Evolutionary conservation across 1,140 invertebrate genomes (phyloP).

Genomic region (Gonatopus flavifemur): DNA sequence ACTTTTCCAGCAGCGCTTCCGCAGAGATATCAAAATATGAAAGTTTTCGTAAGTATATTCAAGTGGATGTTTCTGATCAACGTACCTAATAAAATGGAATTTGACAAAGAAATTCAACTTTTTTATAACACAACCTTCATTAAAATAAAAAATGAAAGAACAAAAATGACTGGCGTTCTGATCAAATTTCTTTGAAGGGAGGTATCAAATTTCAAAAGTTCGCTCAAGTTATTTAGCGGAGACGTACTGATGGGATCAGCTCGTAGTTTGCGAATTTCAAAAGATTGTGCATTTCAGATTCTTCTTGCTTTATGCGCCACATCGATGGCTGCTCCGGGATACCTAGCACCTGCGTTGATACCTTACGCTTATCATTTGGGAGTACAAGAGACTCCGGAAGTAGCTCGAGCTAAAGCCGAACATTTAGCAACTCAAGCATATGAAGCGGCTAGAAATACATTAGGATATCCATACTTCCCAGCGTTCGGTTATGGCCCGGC

Average conservation of each 20-base stretch:
- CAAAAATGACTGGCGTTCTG: too few relatives aligned
- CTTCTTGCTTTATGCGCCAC: slow-evolving; percentile 29
- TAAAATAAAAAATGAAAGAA: neutral
- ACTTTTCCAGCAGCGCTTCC: slow-evolving; percentile 37
- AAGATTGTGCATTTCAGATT: slow-evolving; percentile 23
- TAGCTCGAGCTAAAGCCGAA: slow-evolving; percentile 62
- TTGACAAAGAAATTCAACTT: neutral
- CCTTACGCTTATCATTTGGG: slow-evolving; percentile 39
- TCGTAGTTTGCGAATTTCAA: slow-evolving; percentile 10
- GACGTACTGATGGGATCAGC: slow-evolving; percentile 10
- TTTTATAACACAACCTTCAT: neutral
- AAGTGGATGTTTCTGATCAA: neutral
- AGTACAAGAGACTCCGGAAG: slow-evolving; percentile 63
- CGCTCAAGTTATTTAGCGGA: too few relatives aligned
- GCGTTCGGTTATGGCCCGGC: slow-evolving; percentile 18
- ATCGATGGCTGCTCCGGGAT: slow-evolving; percentile 19
- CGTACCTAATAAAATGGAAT: neutral
- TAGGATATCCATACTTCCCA: slow-evolving; percentile 35
- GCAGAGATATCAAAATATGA: slow-evolving; percentile 35
- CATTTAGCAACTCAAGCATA: slow-evolving; percentile 50
- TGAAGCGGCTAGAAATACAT: slow-evolving; percentile 41
- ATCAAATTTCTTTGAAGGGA: too few relatives aligned
- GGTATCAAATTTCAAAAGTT: too few relatives aligned
- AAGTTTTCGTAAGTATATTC: slow-evolving; percentile 38
- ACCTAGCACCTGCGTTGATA: slow-evolving; percentile 12